Percentiles rank a stretch among this genome's conserved stretches.
These are phyloP conservation scores for Sinocyclocheilus anophthalmus DNA, from an alignment of 2,113 vertebrate genomes.

Conservation along the genomic window DNA sequence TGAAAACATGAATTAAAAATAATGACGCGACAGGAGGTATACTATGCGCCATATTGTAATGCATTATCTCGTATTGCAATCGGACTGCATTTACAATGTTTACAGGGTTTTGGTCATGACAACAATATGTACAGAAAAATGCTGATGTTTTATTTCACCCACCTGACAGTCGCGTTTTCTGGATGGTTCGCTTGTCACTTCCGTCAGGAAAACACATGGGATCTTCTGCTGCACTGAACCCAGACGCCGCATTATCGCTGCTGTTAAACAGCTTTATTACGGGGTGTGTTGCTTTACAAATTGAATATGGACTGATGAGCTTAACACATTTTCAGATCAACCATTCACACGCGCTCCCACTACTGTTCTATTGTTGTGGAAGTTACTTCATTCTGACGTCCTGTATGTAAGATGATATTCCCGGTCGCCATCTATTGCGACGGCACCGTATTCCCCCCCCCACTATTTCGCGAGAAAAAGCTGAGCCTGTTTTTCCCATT, in stretches of 20 bases:
- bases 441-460: too few species aligned
- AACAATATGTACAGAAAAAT: background rate
- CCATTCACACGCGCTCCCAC: background rate
- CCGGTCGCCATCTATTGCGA: constrained; percentile 41
- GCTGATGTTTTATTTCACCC: background rate
- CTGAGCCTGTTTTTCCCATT: too few species aligned
- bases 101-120: background rate
- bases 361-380: too few species aligned
- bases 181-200: constrained; percentile 84
- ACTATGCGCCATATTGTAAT: background rate
- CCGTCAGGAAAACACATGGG: constrained; percentile 84
- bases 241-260: constrained; percentile 74
- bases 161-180: constrained; percentile 87
- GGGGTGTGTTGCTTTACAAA: background rate
- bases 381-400: background rate
- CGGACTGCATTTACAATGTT: background rate
- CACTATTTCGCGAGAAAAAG: too few species aligned
- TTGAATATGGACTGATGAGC: background rate
- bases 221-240: constrained; percentile 89
- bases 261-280: background rate
- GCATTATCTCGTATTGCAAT: background rate
- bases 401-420: background rate
- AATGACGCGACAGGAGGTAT: background rate
- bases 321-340: background rate
- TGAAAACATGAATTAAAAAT: background rate